These are phyloP conservation scores for Rhyacophila evoluta DNA, from an alignment of 2,888 invertebrate genomes.

Conservation along the genomic window DNA sequence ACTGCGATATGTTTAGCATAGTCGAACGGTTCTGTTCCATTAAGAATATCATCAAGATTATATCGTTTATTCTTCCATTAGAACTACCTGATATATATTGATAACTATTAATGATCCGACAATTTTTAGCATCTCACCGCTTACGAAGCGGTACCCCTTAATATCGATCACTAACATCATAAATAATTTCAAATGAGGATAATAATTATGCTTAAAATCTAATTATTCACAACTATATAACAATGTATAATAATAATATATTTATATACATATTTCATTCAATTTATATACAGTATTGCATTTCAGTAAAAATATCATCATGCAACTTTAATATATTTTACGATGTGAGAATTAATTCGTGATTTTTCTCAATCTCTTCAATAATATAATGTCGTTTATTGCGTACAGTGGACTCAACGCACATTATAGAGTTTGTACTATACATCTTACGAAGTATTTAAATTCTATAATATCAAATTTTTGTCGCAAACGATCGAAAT, in stretches of 20 bases:
- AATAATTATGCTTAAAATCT: conserved; percentile 39
- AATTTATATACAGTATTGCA: conserved; percentile 43
- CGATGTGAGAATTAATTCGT: conserved; percentile 32
- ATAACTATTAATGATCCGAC: not conserved
- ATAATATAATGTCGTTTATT: conserved; percentile 3
- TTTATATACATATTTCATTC: conserved; percentile 25
- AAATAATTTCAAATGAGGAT: conserved; percentile 39
- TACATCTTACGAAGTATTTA: conserved; percentile 44
- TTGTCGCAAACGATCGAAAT: not conserved
- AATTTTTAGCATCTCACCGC: not conserved
- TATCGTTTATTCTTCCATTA: not conserved
- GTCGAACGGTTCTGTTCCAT: conserved; percentile 51
- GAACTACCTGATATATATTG: not conserved
- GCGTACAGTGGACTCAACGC: not conserved
- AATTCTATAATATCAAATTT: conserved; percentile 42
- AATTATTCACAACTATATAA: conserved; percentile 45
- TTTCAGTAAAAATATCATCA: conserved; percentile 32
- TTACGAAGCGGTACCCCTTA: not conserved
- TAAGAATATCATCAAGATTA: conserved; percentile 34
- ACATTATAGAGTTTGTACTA: conserved; percentile 44
- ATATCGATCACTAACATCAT: conserved; percentile 25
- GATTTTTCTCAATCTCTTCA: no score
- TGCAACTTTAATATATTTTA: conserved; percentile 25
- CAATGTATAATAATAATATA: conserved; percentile 47
- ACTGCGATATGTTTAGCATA: conserved; percentile 51